Base-by-base conservation (phyloP, 2,797 vertebrate species). In the Chrysocyon brachyurus region DNA sequence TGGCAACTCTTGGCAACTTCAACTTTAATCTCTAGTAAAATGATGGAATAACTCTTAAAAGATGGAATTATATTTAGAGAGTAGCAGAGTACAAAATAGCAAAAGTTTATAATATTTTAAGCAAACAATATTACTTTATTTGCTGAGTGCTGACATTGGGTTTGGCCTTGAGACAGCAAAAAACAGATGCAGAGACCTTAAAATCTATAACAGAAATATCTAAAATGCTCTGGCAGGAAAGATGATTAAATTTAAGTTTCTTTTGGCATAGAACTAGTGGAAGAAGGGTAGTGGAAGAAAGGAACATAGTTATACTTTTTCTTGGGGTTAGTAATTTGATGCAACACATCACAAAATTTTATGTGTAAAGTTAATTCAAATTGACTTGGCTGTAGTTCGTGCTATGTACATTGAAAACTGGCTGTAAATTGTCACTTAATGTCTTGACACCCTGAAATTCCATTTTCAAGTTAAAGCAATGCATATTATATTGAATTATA, bases 171-270 rank as follows among this genome's bases (percentile, higher is more conserved):
- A 94, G 40, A 81, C 19, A 84, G 33, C 16, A 79, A 79, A 49
- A 95, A 95, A 97, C 84, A 97, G 81, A 96, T 92, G 79, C 54
- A 95, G 96, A 87, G 57, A 83, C 70, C 68, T 96, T 96, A 94
- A 97, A 91, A 93, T 97, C 33, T 95, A 1, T 75, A 91, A 91
- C 81, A 93, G 85, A 96, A 93, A 96, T 96, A 92, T 31, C 79
- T 91, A 89, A 96, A 97, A 81, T 89, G 49, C 19, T 91, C 59
- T 96, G 90, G 73, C 73, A 96, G 84, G 86, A 97, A 93, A 94
- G 75, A 96, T 92, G 85, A 94, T 97, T 97, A 93, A 96, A 87
- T 93, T 97, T 97, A 93, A 96, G 84, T 93, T 97, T 97, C 24
- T 94, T 96, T 97, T 97, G 88, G 68, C 83, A 63, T 95, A 86